phyloP scores from a whole-genome alignment of 2,797 vertebrate species.

The Poecile montanus region DNA sequence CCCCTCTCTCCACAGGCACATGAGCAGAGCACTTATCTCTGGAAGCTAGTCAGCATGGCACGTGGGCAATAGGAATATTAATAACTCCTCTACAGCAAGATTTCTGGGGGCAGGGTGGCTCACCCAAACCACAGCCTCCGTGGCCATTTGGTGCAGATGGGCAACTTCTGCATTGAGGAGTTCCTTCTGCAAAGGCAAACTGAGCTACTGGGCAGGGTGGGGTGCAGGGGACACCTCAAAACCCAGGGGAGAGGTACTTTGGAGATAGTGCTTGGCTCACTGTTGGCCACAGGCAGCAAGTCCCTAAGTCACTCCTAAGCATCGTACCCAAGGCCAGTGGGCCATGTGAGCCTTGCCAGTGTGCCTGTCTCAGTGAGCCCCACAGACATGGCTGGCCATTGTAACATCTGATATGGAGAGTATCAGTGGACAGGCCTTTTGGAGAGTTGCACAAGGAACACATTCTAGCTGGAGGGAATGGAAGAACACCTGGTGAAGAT shows the following conservation, averaged over 20 bases:
- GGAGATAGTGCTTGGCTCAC: neutral
- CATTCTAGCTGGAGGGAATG: neutral
- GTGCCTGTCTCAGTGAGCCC: neutral
- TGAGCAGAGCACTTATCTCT: slow-evolving; percentile 62
- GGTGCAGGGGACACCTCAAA: neutral
- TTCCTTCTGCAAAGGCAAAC: slow-evolving; percentile 54
- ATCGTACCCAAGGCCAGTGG: fast-evolving
- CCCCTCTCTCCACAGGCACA: slow-evolving; percentile 62
- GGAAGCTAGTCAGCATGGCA: slow-evolving; percentile 69
- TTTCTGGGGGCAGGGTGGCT: slow-evolving; percentile 70
- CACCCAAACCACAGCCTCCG: slow-evolving; percentile 70
- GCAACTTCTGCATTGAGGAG: slow-evolving; percentile 77
- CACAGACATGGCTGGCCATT: neutral
- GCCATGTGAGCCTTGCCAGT: fast-evolving
- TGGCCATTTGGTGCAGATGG: slow-evolving; percentile 67
- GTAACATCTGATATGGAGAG: neutral
- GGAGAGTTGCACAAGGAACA: neutral
- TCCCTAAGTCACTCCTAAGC: neutral
- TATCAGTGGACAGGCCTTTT: neutral
- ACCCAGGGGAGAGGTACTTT: neutral
- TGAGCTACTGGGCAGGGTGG: neutral
- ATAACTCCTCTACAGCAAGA: slow-evolving; percentile 68
- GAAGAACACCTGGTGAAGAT: neutral
- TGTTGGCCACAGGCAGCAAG: neutral
- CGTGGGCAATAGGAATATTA: slow-evolving; percentile 71